Conservation (phyloP, 2,888 invertebrate genomes). For the Petrolisthes manimaculis region DNA sequence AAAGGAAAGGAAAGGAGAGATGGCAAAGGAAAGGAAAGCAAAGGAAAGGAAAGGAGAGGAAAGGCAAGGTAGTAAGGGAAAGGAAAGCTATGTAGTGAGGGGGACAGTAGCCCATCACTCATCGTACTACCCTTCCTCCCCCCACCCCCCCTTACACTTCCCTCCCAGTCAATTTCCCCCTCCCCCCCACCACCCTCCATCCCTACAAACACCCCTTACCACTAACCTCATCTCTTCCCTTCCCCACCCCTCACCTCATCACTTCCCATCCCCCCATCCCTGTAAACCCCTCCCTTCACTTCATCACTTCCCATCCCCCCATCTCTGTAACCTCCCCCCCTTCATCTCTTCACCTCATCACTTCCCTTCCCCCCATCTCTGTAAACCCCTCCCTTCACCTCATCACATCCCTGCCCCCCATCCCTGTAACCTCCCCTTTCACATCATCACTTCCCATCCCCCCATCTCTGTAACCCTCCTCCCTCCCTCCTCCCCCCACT, state of each 20-base stretch:
- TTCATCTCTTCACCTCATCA: background rate
- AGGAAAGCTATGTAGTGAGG: background rate
- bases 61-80: background rate
- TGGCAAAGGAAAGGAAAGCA: background rate
- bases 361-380: background rate
- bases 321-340: background rate
- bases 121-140: background rate
- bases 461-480: background rate
- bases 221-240: background rate
- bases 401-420: background rate
- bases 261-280: background rate
- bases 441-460: background rate
- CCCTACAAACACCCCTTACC: background rate
- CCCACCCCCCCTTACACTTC: background rate
- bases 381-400: background rate
- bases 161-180: background rate
- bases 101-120: background rate
- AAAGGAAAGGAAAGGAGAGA: conserved; percentile 14
- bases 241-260: background rate
- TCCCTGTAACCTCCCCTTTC: background rate
- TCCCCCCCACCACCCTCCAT: background rate
- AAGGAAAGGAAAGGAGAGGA: background rate
- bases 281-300: background rate
- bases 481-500: background rate
- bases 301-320: background rate